Percentiles rank a stretch among this genome's conserved stretches.
phyloP scores from a whole-genome alignment of 2,888 invertebrate species.

The Thecophora atra region DNA sequence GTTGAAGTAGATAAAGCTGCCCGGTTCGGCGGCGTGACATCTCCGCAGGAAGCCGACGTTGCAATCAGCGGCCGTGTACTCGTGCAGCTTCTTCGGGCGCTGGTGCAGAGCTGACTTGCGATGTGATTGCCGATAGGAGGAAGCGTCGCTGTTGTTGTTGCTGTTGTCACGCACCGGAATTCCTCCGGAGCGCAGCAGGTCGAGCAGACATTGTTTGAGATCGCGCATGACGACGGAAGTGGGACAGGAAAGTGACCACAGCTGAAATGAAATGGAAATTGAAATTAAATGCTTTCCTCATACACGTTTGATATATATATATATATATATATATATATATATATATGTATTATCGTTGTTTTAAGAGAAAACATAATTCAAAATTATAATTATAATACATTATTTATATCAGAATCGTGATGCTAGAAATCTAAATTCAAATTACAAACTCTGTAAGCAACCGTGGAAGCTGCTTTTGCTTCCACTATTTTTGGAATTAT shows the following conservation, averaged over 20 bases:
- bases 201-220: constrained; percentile 63
- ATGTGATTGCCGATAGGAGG: constrained; percentile 16
- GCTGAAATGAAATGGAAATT: not conserved
- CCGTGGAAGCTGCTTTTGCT: no score
- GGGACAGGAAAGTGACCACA: constrained; percentile 14
- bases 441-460: no score
- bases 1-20: constrained; percentile 64
- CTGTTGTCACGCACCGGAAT: constrained; percentile 51
- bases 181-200: constrained; percentile 60
- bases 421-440: no score
- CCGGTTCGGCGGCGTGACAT: constrained; percentile 54
- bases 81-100: constrained; percentile 62
- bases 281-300: not conserved
- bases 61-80: constrained; percentile 61
- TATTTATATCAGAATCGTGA: no score
- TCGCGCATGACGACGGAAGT: constrained; percentile 57
- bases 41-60: constrained; percentile 61
- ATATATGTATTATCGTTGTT: not conserved
- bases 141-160: not conserved
- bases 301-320: not conserved
- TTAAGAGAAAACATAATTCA: no score
- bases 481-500: no score
- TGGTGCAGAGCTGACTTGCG: constrained; percentile 46
- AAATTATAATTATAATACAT: no score
- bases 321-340: no score